Evolutionary conservation across 2,888 invertebrate genomes (phyloP).

Genomic region (Thumatha senex): DNA sequence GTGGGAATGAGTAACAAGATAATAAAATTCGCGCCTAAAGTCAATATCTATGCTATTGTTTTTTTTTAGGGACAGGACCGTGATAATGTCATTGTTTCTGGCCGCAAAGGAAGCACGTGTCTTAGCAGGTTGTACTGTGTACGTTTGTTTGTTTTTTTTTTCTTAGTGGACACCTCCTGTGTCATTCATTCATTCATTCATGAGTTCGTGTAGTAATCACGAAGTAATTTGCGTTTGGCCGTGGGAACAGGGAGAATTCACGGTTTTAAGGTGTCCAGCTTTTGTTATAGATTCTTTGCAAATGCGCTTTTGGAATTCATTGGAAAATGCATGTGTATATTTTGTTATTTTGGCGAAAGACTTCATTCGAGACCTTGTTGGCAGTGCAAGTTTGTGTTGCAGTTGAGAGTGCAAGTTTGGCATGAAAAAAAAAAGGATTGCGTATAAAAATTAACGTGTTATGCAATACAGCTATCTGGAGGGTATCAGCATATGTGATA

Average conservation of each 20-base stretch:
- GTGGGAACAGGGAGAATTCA: slow-evolving; percentile 41
- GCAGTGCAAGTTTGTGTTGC: too few relatives aligned
- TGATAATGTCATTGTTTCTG: slow-evolving; percentile 69
- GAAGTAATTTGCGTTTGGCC: slow-evolving; percentile 48
- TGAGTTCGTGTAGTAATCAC: slow-evolving; percentile 47
- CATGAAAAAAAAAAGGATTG: too few relatives aligned
- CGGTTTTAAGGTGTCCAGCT: slow-evolving; percentile 34
- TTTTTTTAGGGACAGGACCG: slow-evolving; percentile 46
- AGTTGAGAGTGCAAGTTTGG: too few relatives aligned
- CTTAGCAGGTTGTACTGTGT: slow-evolving; percentile 63
- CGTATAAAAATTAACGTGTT: too few relatives aligned
- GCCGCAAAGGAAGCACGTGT: slow-evolving; percentile 77
- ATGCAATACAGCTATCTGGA: too few relatives aligned
- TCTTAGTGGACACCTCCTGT: slow-evolving; percentile 70
- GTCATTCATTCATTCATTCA: slow-evolving; percentile 73
- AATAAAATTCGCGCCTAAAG: slow-evolving; percentile 58
- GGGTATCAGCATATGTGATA: too few relatives aligned
- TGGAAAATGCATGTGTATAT: not conserved
- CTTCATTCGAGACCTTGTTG: too few relatives aligned
- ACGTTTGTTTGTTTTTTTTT: slow-evolving; percentile 56
- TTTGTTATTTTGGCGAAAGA: not conserved
- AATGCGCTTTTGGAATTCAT: slow-evolving; percentile 7
- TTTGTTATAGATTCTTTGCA: slow-evolving; percentile 28
- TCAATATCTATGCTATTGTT: slow-evolving; percentile 45
- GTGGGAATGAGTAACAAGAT: slow-evolving; percentile 63